Conservation (phyloP, 1,140 invertebrate species). For the Drosophila lacteicornis region DNA sequence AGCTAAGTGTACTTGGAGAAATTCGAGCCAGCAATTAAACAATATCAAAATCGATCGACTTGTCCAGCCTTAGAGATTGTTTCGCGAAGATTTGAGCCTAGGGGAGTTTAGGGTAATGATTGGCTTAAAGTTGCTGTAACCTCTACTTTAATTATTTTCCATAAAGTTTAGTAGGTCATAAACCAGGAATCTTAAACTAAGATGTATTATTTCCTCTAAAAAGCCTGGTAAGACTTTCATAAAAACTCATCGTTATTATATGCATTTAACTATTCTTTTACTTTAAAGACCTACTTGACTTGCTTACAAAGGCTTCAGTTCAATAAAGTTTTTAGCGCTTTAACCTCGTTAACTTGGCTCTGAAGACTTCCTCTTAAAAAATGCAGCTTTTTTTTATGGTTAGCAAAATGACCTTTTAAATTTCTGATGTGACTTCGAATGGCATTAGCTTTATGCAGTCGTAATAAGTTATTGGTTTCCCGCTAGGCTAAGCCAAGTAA, state of each 20-base stretch:
- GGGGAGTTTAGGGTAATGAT: too few species aligned
- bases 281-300: too few species aligned
- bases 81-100: neutral
- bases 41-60: conserved; percentile 1
- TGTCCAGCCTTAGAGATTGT: neutral
- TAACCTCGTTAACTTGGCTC: neutral
- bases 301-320: neutral
- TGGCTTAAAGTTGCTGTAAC: accelerated
- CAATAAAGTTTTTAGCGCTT: conserved; percentile 1
- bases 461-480: neutral
- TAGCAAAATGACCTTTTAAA: conserved; percentile 1
- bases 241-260: neutral
- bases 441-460: conserved; percentile 4
- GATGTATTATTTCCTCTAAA: neutral
- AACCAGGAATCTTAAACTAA: too few species aligned
- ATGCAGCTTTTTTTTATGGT: neutral
- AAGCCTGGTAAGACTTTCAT: neutral
- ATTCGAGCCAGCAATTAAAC: conserved; percentile 24
- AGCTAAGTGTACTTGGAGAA: conserved; percentile 29
- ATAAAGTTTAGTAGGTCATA: neutral
- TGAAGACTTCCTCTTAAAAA: neutral
- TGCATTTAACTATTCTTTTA: neutral
- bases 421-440: neutral
- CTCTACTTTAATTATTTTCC: too few species aligned
- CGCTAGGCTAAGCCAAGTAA: neutral